Evolutionary conservation across 2,113 vertebrate species (phyloP).

Genomic region (Pteruthius melanotis): DNA sequence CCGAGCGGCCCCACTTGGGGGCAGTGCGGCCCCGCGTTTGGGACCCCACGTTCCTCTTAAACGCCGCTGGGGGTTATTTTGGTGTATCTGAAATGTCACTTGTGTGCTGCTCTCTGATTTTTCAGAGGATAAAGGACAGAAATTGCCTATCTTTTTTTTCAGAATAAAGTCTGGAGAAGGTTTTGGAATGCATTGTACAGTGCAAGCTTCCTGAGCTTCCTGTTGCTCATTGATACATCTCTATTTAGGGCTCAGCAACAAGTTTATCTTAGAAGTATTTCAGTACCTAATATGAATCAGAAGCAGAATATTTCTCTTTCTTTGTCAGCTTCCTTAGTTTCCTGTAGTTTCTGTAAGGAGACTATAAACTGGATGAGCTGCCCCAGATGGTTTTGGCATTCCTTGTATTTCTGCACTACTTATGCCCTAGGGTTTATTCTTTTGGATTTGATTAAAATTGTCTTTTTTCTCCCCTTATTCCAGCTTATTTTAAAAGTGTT

Average conservation of each 20-base stretch:
- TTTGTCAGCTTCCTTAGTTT: background rate
- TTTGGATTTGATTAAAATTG: background rate
- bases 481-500: slow-evolving; percentile 87
- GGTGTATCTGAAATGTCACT: rapidly evolving
- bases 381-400: background rate
- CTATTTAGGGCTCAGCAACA: background rate
- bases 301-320: background rate
- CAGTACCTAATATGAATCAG: background rate
- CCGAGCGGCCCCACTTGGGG: background rate
- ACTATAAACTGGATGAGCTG: background rate
- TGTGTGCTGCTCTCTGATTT: background rate
- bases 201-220: background rate
- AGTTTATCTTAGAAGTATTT: background rate
- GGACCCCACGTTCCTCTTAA: rapidly evolving
- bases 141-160: background rate
- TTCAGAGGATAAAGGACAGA: background rate
- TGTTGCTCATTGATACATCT: background rate
- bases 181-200: background rate
- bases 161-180: background rate
- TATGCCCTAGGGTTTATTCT: background rate
- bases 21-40: background rate
- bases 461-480: background rate
- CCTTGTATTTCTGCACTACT: background rate
- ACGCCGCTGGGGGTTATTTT: rapidly evolving
- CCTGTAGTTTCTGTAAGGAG: background rate